Percentiles rank a stretch among this genome's conserved stretches.
These are phyloP conservation scores for Tricholaema leucomelas DNA, from an alignment of 2,113 vertebrate genomes.

Conservation along the genomic window DNA sequence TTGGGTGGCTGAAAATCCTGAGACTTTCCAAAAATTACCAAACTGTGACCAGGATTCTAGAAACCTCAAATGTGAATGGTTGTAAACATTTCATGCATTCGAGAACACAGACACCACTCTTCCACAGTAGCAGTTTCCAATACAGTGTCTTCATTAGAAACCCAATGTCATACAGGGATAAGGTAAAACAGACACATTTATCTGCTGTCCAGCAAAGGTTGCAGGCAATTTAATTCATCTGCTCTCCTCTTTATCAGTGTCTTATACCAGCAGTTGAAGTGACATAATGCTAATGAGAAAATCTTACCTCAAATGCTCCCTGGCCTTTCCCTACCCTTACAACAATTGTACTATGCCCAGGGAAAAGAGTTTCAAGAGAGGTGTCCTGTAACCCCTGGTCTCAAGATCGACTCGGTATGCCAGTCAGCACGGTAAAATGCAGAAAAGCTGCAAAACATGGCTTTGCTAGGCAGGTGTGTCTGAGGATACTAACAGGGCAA, in stretches of 20 bases:
- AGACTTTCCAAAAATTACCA: not conserved
- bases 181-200: constrained; percentile 18
- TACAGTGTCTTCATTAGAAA: constrained; percentile 11
- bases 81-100: not conserved
- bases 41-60: not conserved
- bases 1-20: not conserved
- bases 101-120: not conserved
- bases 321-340: not conserved
- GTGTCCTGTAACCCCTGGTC: not conserved
- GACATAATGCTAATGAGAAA: not conserved
- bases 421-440: not conserved
- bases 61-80: not conserved
- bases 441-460: not conserved
- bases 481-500: not conserved
- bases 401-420: not conserved
- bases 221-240: constrained; percentile 7
- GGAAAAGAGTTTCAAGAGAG: not conserved
- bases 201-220: constrained; percentile 4
- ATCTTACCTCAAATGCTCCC: not conserved
- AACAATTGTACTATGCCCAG: not conserved
- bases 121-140: not conserved
- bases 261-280: not conserved
- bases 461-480: not conserved
- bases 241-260: not conserved
- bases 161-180: not conserved